Evolutionary conservation across 2,888 invertebrate genomes (phyloP), one percentile per base, ranked within the genome.

Genomic region (Choreutis nemorana): DNA sequence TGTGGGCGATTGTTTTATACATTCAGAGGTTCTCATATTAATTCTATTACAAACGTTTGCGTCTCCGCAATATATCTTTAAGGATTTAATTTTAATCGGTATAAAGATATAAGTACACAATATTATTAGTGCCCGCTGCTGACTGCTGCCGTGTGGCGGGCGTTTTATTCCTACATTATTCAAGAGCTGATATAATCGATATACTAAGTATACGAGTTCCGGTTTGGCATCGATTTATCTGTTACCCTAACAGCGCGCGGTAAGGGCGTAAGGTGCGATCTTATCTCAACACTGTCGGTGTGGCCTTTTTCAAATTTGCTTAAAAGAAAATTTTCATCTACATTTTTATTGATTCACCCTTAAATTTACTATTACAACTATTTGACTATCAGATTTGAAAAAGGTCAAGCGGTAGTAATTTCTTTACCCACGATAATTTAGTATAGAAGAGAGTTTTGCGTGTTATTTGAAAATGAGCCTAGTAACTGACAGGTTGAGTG

Each of bases 1-100:
- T 81, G 82, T 81, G 82, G 83, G 82, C 81, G 72, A 77, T 79
- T 62, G 67, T 68, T 65, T 71, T 68, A 59, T 67, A 67, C 63
- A 72, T 71, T 73, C 71, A 65, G 75, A 72, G 63, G 70, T 72
- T 70, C 70, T 62, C 62, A 63, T 62, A 11, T 10, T 63, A 63
- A 58, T 53, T 68, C 63, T 71, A 71, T 67, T 65, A 68, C 57
- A 60, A 63, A 67, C 55, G 58, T 64, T 60, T 59, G 71, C 70
- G 65, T 71, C 55, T 54, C 57, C 70, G 71, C 70, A 58, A 62
- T 65, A 64, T 64, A 64, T 59, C 50, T 61, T 71, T 65, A 66
- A 56, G 54, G 61, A 50, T 62, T 48, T 65, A 62, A 58, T 57
- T 66, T 65, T 67, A 58, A 57, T 66, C 63, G 62, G 64, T 71